A percentile compares a stretch with the other conserved stretches of the same genome.
phyloP scores from a whole-genome alignment of 1,140 invertebrate genomes.

The Vollenhovia emeryi region DNA sequence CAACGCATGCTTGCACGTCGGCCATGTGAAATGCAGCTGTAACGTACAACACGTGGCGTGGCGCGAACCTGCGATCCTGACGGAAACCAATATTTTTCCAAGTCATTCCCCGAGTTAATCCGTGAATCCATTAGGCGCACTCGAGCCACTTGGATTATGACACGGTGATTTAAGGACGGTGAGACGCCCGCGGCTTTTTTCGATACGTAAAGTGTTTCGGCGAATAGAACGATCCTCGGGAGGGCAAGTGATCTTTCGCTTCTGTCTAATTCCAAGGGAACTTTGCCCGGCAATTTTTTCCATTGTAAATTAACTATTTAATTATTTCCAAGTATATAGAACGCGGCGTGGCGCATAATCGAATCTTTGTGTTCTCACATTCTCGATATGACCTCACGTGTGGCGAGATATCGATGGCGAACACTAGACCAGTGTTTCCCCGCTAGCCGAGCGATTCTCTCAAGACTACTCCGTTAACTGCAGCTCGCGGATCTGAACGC shows the following conservation, averaged over 20 bases:
- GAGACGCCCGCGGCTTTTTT: not conserved
- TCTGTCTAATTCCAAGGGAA: not conserved
- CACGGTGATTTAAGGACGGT: not conserved
- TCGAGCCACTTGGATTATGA: not conserved
- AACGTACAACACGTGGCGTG: conserved; percentile 64
- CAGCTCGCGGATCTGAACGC: not conserved
- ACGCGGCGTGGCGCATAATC: not conserved
- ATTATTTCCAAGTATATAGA: not conserved
- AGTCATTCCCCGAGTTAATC: conserved; percentile 12
- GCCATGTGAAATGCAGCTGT: conserved; percentile 69
- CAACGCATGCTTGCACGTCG: conserved; percentile 63
- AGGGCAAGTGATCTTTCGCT: not conserved
- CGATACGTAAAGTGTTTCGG: not conserved
- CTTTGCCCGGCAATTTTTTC: not conserved
- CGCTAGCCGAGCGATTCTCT: not conserved
- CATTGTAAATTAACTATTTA: not conserved
- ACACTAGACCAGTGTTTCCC: not conserved
- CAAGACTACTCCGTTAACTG: conserved; percentile 16
- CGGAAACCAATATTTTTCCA: conserved; percentile 49
- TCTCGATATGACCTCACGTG: not conserved
- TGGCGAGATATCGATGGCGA: not conserved
- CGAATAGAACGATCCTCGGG: not conserved
- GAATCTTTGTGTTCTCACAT: not conserved
- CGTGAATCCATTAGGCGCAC: conserved; percentile 25
- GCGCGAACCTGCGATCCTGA: conserved; percentile 50